phyloP scores from a whole-genome alignment of 2,797 vertebrate species.

The Muscicapa comitata region DNA sequence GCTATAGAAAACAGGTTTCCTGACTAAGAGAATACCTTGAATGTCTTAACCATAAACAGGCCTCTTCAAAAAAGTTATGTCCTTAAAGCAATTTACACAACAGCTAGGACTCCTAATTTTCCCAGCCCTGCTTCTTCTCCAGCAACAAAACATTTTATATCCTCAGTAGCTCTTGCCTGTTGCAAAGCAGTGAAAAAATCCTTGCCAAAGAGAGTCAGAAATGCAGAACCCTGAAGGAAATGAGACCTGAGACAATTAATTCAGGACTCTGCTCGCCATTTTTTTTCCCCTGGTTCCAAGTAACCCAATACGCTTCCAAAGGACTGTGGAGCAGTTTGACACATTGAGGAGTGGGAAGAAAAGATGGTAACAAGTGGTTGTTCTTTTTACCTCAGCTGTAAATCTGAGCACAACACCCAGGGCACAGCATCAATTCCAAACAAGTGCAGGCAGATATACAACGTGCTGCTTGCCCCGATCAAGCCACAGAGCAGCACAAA shows the following conservation, averaged over 20 bases:
- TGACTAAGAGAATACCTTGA: not conserved
- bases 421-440: not conserved
- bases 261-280: not conserved
- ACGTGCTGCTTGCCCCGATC: not conserved
- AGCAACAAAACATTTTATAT: not conserved
- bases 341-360: not conserved
- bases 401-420: not conserved
- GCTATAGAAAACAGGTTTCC: not conserved
- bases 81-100: conserved; percentile 2
- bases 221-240: not conserved
- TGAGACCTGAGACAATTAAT: not conserved
- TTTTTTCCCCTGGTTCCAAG: not conserved
- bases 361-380: conserved; percentile 4
- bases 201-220: not conserved
- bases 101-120: not conserved
- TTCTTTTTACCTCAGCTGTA: conserved; percentile 24
- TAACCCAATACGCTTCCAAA: not conserved
- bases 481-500: not conserved
- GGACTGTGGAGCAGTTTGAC: not conserved
- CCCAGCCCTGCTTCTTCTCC: conserved; percentile 1
- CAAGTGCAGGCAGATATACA: conserved; percentile 13
- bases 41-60: not conserved
- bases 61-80: not conserved
- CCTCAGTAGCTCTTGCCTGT: not conserved
- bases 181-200: not conserved